A percentile compares a stretch with the other conserved stretches of the same genome.
These are phyloP conservation scores for Sinohyriopsis cumingii DNA, from an alignment of 2,888 invertebrate genomes.

Conservation along the genomic window DNA sequence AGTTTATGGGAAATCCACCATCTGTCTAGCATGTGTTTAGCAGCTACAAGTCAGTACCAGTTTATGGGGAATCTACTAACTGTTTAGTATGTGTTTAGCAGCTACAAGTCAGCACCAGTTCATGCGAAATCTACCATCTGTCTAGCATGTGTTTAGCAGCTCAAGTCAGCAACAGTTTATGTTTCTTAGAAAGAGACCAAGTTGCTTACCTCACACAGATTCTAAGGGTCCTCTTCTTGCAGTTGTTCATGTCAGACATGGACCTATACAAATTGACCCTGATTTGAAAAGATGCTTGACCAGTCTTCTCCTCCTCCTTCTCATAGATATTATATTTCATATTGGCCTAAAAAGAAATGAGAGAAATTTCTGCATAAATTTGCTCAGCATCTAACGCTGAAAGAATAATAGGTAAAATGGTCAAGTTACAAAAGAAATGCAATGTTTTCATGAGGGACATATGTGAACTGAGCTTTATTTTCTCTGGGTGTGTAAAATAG, in stretches of 20 bases:
- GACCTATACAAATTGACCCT: conserved; percentile 35
- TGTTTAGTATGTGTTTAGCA: no score
- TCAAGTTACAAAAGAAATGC: background rate
- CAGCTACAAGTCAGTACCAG: background rate
- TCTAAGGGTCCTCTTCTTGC: conserved; percentile 49
- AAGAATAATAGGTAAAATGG: background rate
- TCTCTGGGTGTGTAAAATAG: no score
- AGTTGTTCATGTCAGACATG: conserved; percentile 33
- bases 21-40: no score
- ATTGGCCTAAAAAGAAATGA: conserved; percentile 44
- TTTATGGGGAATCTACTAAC: no score
- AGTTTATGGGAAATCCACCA: no score
- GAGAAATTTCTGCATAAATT: background rate
- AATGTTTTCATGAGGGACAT: no score
- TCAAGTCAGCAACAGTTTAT: no score
- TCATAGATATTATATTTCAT: conserved; percentile 58
- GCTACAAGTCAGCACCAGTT: no score
- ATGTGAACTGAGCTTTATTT: no score
- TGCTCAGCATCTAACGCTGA: background rate
- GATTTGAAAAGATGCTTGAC: conserved; percentile 44
- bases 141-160: no score
- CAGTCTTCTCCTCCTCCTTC: conserved; percentile 21
- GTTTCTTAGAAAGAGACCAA: background rate
- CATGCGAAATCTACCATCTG: no score
- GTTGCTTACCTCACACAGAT: conserved; percentile 57